phyloP scores from a whole-genome alignment of 2,797 vertebrate species.

The Manis javanica region DNA sequence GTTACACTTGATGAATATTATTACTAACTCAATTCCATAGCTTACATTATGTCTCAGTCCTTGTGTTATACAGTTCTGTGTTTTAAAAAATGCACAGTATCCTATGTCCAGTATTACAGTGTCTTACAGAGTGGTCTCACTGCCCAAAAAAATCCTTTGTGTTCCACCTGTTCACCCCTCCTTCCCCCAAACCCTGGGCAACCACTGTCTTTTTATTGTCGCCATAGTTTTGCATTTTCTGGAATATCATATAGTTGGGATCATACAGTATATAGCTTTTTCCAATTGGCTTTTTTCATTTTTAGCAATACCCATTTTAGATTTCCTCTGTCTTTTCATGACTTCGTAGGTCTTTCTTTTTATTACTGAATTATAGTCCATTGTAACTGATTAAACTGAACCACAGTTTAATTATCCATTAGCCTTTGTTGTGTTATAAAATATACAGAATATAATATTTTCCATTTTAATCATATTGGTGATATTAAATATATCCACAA shows the following conservation, averaged over 20 bases:
- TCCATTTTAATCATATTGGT: not conserved
- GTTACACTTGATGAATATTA: not conserved
- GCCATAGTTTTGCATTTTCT: not conserved
- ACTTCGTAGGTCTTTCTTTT: slow-evolving; percentile 7
- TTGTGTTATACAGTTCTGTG: not conserved
- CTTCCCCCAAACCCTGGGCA: not conserved
- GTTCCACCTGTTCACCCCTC: not conserved
- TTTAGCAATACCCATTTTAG: not conserved
- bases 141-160: not conserved
- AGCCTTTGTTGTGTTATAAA: not conserved
- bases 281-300: not conserved
- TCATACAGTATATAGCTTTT: not conserved
- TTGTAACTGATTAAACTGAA: not conserved
- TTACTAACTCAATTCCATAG: not conserved
- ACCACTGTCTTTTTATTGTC: not conserved
- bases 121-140: not conserved
- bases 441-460: not conserved
- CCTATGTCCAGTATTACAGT: not conserved
- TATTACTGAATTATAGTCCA: not conserved
- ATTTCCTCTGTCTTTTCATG: not conserved
- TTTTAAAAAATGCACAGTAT: not conserved
- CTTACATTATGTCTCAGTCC: not conserved
- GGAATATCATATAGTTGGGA: not conserved
- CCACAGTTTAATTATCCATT: not conserved
- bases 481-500: not conserved